These are phyloP conservation scores for Anadara kagoshimensis DNA, from an alignment of 1,140 invertebrate species.

Conservation along the genomic window DNA sequence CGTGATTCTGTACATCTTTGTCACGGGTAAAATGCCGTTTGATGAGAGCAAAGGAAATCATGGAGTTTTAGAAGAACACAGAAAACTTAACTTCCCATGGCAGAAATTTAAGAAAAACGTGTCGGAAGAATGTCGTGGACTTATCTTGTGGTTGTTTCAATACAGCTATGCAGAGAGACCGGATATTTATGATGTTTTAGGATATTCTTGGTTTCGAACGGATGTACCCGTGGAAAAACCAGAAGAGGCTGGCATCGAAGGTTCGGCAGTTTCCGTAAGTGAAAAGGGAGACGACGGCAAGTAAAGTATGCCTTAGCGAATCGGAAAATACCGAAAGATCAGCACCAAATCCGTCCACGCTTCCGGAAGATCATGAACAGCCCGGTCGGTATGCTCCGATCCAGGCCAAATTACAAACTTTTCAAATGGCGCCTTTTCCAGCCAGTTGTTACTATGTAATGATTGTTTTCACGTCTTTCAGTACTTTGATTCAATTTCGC, in stretches of 20 bases:
- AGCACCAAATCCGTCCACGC: no score
- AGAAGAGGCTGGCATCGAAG: constrained; percentile 37
- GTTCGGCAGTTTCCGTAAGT: neutral
- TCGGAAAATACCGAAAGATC: no score
- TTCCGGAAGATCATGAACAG: no score
- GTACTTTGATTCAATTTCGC: no score
- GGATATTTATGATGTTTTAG: constrained; percentile 52
- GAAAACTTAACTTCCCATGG: constrained; percentile 68
- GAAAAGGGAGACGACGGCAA: no score
- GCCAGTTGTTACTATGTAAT: no score
- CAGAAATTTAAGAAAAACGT: constrained; percentile 62
- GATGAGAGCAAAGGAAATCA: constrained; percentile 72
- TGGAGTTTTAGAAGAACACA: constrained; percentile 69
- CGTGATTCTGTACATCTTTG: constrained; percentile 73
- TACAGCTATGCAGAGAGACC: constrained; percentile 57
- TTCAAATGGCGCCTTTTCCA: no score
- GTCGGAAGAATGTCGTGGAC: constrained; percentile 50
- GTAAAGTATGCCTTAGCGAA: no score
- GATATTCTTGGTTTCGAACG: constrained; percentile 53
- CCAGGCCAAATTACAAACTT: no score
- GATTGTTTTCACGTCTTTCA: no score
- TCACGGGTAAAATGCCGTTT: constrained; percentile 73
- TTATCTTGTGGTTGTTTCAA: constrained; percentile 62
- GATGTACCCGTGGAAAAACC: constrained; percentile 36
- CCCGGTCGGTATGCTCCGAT: no score